Evolutionary conservation across 1,140 invertebrate genomes (phyloP), one percentile per base, ranked within the genome.

Genomic region (Drosophila insularis): DNA sequence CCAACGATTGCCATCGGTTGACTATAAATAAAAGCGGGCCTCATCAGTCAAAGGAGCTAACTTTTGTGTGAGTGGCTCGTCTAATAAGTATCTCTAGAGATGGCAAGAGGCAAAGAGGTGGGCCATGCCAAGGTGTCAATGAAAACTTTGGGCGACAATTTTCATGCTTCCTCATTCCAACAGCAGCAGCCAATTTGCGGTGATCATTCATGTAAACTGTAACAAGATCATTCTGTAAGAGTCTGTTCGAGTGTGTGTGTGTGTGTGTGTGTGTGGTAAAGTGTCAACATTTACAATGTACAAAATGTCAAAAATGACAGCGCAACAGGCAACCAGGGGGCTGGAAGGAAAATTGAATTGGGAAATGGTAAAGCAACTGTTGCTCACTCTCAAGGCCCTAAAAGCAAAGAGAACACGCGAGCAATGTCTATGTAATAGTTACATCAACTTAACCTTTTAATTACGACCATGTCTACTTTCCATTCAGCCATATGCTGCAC

Each of bases 241-340:
- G 17, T 39, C 37, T 43, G n/a, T 19, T 19, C 39, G 21, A 27
- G 27, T 3, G 37, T 50, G 70, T 17, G 68, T 74, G 76, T 89
- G 80, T 90, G 87, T 50, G 70, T 17, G 68, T 74, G 76, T 89
- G 80, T 90, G 89, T 90, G 89, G 78, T 80, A 85, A 90, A 90
- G 89, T 90, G 89, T 90, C 89, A 89, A 89, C 89, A 74, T 89
- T 90, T 82, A 89, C 89, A 86, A 90, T 81, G 82, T 84, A 68
- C 63, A 90, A 85, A 50, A 89, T 90, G 89, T 90, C 89, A 90
- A 80, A 72, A 40, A 71, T 86, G 89, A 90, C 89, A 89, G 85
- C 62, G 6, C 10, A 11, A 50, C 46, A n/a, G 55, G 14, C 6
- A 13, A 21, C 23, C 21, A 4, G 13, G 31, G 17, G 23, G 46